Base-by-base conservation (phyloP, 2,888 invertebrate species). In the Flexamia atlantica region DNA sequence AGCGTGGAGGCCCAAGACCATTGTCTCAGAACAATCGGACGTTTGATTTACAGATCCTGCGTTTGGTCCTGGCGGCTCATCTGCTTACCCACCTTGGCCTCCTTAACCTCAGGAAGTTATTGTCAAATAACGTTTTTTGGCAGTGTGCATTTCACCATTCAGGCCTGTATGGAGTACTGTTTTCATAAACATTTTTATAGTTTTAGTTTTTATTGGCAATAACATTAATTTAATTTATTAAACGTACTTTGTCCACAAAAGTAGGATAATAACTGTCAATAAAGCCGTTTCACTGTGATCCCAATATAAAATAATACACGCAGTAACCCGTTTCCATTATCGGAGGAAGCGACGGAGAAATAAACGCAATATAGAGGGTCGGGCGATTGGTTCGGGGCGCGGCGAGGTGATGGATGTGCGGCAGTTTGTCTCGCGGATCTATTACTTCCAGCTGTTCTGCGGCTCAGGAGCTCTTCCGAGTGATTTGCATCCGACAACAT, bases 31-130 rank as follows among this genome's bases (percentile, higher is more conserved):
- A 64, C 64, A 64, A 64, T 64, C 28, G 30, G 64, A 30, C 64
- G 64, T 64, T 64, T 64, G 64, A 64, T 64, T 64, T 64, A 64
- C 28, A 64, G 64, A 64, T 64, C 64, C 64, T 64, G 53, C 53
- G 53, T 53, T 53, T 20, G 53, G 53, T 53, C 20, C 53, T 53
- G 53, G 23, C 53, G 3, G 25, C 64, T 64, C 64, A 64, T 64
- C 64, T 17, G 17, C 17, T 30, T 12, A 30, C 28, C 28, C 28
- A 3, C 64, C 28, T 64, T 28, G 64, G 30, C 64, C 64, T 12
- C 23, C 28, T 64, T 28, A 1, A 30, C 30, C 64, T 64, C 64
- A 46, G 14, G 46, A 17, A 10, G 46, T 46, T 17, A 36, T 36
- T 36, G 36, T 36, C 36, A 36, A 7, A 36, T 4, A 36, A n/a